Evolutionary conservation across 2,888 invertebrate genomes (phyloP).

Genomic region (Callimorpha dominula): DNA sequence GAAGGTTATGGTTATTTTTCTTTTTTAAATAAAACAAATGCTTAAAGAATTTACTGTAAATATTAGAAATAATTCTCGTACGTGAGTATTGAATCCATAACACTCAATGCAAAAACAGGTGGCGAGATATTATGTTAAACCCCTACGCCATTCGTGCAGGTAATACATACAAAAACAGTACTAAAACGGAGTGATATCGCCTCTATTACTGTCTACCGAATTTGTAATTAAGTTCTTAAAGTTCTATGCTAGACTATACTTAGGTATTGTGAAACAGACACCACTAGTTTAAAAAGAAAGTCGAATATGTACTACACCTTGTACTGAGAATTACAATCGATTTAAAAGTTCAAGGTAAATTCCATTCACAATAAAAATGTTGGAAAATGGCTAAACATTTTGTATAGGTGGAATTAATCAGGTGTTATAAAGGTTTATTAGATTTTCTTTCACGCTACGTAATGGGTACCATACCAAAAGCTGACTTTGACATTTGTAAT

Average conservation of each 20-base stretch:
- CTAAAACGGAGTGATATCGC: not conserved
- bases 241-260: conserved; percentile 22
- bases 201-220: not conserved
- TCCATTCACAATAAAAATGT: conserved; percentile 42
- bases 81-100: no score
- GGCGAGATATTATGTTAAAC: not conserved
- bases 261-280: conserved; percentile 15
- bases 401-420: conserved; percentile 41
- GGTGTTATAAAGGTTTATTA: conserved; percentile 25
- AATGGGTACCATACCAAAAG: conserved; percentile 4
- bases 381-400: conserved; percentile 33
- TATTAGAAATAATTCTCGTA: no score
- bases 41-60: no score
- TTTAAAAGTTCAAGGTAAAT: conserved; percentile 56
- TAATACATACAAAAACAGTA: not conserved
- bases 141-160: not conserved
- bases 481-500: conserved; percentile 5
- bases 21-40: no score
- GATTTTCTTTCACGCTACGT: conserved; percentile 28
- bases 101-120: no score
- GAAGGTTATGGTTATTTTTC: no score
- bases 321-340: conserved; percentile 57
- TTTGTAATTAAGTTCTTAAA: not conserved
- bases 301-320: conserved; percentile 39
- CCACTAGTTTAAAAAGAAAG: conserved; percentile 37